phyloP scores from a whole-genome alignment of 2,888 invertebrate genomes.

The Lissocephala sabroskyi region DNA sequence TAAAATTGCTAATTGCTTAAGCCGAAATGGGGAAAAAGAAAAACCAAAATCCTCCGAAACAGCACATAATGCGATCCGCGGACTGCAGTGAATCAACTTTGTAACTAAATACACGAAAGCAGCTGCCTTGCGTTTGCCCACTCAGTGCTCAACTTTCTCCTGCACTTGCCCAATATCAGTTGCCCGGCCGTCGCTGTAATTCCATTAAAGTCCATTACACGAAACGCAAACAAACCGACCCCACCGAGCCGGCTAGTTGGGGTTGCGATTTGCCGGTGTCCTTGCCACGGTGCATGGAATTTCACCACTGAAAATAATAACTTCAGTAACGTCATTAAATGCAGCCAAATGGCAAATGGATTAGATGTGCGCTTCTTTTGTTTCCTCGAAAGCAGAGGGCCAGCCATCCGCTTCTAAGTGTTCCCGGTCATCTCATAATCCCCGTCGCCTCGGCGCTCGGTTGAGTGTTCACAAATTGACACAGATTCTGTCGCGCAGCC shows the following conservation, averaged over 20 bases:
- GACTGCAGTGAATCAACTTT: too few species aligned
- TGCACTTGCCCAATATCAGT: slow-evolving; percentile 13
- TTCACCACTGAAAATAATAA: slow-evolving; percentile 59
- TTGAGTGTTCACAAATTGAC: too few species aligned
- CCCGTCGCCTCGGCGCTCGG: too few species aligned
- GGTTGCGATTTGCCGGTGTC: slow-evolving; percentile 18
- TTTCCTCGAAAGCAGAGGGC: too few species aligned
- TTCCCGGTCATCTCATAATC: too few species aligned
- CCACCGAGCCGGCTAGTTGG: slow-evolving; percentile 7
- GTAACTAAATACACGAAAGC: slow-evolving; percentile 49
- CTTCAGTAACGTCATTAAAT: slow-evolving; percentile 62
- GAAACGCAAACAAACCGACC: slow-evolving; percentile 31
- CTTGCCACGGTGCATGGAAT: slow-evolving; percentile 39
- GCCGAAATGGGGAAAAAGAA: slow-evolving; percentile 31
- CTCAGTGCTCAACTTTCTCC: not conserved
- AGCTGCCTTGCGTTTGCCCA: slow-evolving; percentile 19
- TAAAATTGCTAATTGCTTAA: slow-evolving; percentile 54
- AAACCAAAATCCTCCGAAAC: slow-evolving; percentile 4
- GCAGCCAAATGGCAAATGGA: slow-evolving; percentile 52
- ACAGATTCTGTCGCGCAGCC: too few species aligned
- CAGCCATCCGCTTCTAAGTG: too few species aligned
- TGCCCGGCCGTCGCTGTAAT: too few species aligned
- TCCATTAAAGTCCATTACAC: slow-evolving; percentile 65
- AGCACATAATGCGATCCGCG: too few species aligned
- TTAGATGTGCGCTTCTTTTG: too few species aligned